Evolutionary conservation across 1,140 invertebrate species (phyloP).

Genomic region (Ridgeia piscesae): DNA sequence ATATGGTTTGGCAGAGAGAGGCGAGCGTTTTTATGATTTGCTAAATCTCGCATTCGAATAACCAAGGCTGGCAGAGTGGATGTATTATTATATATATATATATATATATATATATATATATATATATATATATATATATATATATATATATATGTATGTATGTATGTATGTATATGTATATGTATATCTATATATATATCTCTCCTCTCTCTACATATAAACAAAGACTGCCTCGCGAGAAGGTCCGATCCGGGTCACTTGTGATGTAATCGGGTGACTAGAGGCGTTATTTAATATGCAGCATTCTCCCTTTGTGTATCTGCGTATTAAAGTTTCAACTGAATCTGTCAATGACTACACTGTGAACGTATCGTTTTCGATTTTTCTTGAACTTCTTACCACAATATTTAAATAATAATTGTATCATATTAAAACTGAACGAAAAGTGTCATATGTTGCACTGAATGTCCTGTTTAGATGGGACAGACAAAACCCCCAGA

Average conservation of each 20-base stretch:
- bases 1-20: neutral
- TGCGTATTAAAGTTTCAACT: neutral
- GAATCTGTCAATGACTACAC: neutral
- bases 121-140: no score
- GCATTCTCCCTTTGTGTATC: neutral
- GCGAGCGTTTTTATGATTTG: neutral
- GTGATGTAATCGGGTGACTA: neutral
- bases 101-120: no score
- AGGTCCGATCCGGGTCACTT: neutral
- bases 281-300: neutral
- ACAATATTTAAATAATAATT: no score
- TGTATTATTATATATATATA: no score
- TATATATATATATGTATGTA: no score
- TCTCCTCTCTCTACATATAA: neutral
- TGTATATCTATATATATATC: no score
- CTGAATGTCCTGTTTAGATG: no score
- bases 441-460: no score
- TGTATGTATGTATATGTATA: no score
- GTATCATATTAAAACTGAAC: no score
- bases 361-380: neutral
- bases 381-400: neutral
- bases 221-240: neutral
- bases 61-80: neutral
- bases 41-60: neutral
- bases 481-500: no score